Base-by-base conservation (phyloP, 23 tunicate genomes). In the Corella eumyota region DNA sequence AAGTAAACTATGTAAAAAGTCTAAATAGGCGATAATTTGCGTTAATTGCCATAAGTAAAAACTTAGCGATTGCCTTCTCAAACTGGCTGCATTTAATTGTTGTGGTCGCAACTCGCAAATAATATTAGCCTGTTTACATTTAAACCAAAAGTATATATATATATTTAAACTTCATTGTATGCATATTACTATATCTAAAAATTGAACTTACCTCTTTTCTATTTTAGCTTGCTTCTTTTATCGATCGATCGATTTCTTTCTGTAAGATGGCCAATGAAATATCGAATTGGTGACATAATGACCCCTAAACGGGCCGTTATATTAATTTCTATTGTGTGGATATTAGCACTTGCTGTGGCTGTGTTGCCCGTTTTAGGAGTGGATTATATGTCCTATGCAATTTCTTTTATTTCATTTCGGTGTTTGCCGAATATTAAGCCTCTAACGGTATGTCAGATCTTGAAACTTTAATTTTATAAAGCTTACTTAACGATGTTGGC, bases 231-330 rank as follows among this genome's bases (percentile, higher is more conserved):
- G 46, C 66, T 88, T 22, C 67, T 78, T 26, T 64, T 88, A 55
- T 44, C 90, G 5, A 45, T 88, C 34, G 96, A 88, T 56, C 73
- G 88, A 46, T 88, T 66, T 50, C 60, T 88, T 35, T 79, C 96
- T 21, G 69, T 88, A 0, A 51, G 69, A 28, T 88, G 88, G 88
- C 96, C 96, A 15, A 54, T 88, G 73, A 62, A 70, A 44, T 88
- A 88, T 52, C 72, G 96, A 15, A 58, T 88, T 29, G 96, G 96
- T 1, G 96, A 88, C 38, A 36, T 88, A n/a, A 72, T 88, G 74
- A 72, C 81, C 2, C 46, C 63, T 48, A 72, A 54, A 38, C 57
- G 74, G 24, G 88, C 96, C 6, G 17, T 54, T 13, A 9, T 62
- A 15, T 64, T 62, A 5, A 50, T 88, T 13, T 45, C 33, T 0